A percentile compares a stretch with the other conserved stretches of the same genome.
Conservation (phyloP, 2,888 invertebrate genomes). For the Halocaridina rubra region DNA sequence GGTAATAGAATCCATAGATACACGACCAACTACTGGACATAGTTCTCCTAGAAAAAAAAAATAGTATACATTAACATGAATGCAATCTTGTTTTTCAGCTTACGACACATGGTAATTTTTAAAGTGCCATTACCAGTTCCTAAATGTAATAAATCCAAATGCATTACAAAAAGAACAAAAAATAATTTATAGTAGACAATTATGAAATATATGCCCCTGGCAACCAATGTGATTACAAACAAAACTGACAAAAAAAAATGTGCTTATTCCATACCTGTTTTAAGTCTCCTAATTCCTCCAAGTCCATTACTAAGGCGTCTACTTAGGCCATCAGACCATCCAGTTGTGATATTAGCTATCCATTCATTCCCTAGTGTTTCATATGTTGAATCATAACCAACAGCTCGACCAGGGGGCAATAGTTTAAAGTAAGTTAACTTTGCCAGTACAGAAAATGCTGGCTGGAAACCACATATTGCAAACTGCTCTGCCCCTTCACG, state of each 20-base stretch:
- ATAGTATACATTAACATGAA: no score
- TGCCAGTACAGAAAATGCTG: conserved; percentile 42
- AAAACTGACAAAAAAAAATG: no score
- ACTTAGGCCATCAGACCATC: conserved; percentile 51
- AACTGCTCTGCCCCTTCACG: conserved; percentile 24
- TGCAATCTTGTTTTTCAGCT: no score
- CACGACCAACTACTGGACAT: conserved; percentile 57
- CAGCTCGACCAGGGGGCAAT: conserved; percentile 23
- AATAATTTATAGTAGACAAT: neutral
- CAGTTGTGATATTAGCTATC: conserved; percentile 56
- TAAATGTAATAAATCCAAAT: no score
- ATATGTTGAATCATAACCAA: conserved; percentile 54
- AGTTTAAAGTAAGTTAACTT: conserved; percentile 47
- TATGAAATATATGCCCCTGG: no score
- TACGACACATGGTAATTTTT: no score
- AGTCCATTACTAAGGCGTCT: conserved; percentile 36
- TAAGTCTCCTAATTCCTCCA: conserved; percentile 37
- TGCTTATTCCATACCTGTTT: conserved; percentile 46
- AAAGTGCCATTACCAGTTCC: no score
- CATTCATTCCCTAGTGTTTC: conserved; percentile 37
- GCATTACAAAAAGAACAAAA: no score
- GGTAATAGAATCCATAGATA: conserved; percentile 61
- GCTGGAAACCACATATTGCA: conserved; percentile 37
- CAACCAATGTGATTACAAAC: no score
- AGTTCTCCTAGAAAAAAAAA: conserved; percentile 23